Percentiles rank a stretch among this genome's conserved stretches.
Evolutionary conservation across 1,140 invertebrate species (phyloP).

Genomic region (Tetramorium simillimum): DNA sequence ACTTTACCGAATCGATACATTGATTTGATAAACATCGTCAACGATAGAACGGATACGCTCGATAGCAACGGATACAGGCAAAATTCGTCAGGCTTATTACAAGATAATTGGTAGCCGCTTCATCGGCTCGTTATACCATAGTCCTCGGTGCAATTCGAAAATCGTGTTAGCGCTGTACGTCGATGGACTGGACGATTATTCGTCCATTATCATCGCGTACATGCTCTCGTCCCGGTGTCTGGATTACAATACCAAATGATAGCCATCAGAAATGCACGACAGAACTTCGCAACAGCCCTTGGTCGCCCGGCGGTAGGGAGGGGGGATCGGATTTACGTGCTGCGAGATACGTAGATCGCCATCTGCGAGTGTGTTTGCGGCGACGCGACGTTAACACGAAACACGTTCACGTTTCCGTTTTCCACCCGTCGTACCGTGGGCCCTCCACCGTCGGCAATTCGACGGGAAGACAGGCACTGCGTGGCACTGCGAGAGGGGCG

Average conservation of each 20-base stretch:
- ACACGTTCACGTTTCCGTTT: slow-evolving; percentile 57
- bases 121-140: slow-evolving; percentile 44
- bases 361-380: slow-evolving; percentile 42
- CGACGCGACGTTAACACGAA: slow-evolving; percentile 62
- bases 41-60: neutral
- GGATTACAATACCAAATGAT: slow-evolving; percentile 57
- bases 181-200: slow-evolving; percentile 50
- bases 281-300: slow-evolving; percentile 59
- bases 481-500: slow-evolving; percentile 47
- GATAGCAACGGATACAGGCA: neutral
- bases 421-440: slow-evolving; percentile 23
- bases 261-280: slow-evolving; percentile 61
- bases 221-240: slow-evolving; percentile 51
- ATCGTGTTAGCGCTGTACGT: slow-evolving; percentile 53
- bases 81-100: slow-evolving; percentile 38
- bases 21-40: neutral
- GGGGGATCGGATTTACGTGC: slow-evolving; percentile 51
- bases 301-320: neutral
- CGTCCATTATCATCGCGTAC: slow-evolving; percentile 60
- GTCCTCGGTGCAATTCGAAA: slow-evolving; percentile 52
- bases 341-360: slow-evolving; percentile 35
- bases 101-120: slow-evolving; percentile 56
- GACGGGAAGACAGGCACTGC: slow-evolving; percentile 61
- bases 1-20: neutral
- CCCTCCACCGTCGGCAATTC: slow-evolving; percentile 45